Base-by-base conservation (phyloP, 2,888 invertebrate species). In the Steinernema hermaphroditum region DNA sequence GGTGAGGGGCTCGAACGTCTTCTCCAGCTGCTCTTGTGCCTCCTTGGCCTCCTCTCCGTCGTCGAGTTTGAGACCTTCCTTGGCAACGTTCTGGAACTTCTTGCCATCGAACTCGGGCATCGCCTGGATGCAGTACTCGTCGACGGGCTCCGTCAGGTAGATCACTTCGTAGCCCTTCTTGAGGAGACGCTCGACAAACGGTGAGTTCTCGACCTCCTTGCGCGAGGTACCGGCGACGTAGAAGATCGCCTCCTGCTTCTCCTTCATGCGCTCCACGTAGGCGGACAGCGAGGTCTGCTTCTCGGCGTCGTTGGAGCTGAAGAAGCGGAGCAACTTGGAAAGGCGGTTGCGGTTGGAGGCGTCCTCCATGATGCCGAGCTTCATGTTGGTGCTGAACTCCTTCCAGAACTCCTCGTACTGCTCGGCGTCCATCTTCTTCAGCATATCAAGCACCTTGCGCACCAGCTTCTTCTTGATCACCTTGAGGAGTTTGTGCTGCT, bases 31-130 rank as follows among this genome's bases (percentile, higher is more conserved):
- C 87, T 94, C 94, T 84, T 87, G 87, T 41, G 83, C 84, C 87
- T 92, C 92, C 88, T 93, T 92, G 6, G 82, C 81, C 77, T 85
- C 83, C 70, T 82, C 85, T 29, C 85, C 84, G 22, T 86, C 83
- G 70, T 86, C 84, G 62, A 86, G 78, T 71, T 80, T 83, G 14
- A 86, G 76, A 68, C 86, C 96, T 90, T 99, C 98, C 89, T 98
- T 99, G 81, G 98, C 98, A 71, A 96, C 94, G 88, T 99, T 99
- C 89, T 95, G 95, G 93, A 98, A 97, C 89, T 96, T 97, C 90
- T 96, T 94, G 72, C 95, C 94, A 85, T 98, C 97, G 89, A 93
- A 98, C 89, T 98, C 97, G 0, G 97, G 96, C 88, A 98, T 90
- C 62, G 95, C 92, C 70, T 94, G 94, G 82, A 98, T 93, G 83